Conservation (phyloP, 2,797 vertebrate genomes). For the Denticeps clupeoides region DNA sequence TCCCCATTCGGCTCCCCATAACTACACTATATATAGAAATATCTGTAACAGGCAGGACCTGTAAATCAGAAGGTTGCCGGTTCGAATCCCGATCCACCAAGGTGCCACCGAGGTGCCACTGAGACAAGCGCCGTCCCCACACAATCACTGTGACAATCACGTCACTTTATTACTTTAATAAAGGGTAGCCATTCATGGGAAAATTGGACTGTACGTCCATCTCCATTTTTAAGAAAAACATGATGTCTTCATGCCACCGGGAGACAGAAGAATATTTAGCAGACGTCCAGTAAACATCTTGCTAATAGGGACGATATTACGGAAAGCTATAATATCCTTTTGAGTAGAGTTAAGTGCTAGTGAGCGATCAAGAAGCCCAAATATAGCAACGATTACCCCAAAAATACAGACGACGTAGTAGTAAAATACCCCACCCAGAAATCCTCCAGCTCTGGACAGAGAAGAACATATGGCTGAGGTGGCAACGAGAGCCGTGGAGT, state of each 20-base stretch:
- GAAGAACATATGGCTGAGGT: conserved; percentile 14
- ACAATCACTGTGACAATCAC: too few relatives aligned
- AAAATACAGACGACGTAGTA: conserved; percentile 5
- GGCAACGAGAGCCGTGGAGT: conserved; percentile 6
- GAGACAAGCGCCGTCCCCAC: too few relatives aligned
- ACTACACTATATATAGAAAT: too few relatives aligned
- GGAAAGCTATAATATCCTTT: conserved; percentile 5
- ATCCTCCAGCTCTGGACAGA: neutral
- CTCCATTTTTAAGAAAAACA: conserved; percentile 6
- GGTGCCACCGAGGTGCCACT: too few relatives aligned
- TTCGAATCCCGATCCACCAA: too few relatives aligned
- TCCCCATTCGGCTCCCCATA: too few relatives aligned
- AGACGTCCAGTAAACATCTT: conserved; percentile 8
- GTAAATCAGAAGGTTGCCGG: too few relatives aligned
- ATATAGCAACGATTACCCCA: too few relatives aligned
- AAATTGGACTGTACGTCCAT: conserved; percentile 6
- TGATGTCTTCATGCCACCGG: neutral
- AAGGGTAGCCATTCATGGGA: too few relatives aligned
- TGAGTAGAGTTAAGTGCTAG: neutral
- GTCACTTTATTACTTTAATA: too few relatives aligned
- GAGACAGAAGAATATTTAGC: neutral
- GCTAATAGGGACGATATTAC: conserved; percentile 11
- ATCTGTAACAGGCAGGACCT: too few relatives aligned
- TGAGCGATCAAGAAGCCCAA: conserved; percentile 3
- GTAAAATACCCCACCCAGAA: conserved; percentile 1